A percentile compares a stretch with the other conserved stretches of the same genome.
These are phyloP conservation scores for Anorthoa munda DNA, from an alignment of 2,888 invertebrate genomes.

Conservation along the genomic window DNA sequence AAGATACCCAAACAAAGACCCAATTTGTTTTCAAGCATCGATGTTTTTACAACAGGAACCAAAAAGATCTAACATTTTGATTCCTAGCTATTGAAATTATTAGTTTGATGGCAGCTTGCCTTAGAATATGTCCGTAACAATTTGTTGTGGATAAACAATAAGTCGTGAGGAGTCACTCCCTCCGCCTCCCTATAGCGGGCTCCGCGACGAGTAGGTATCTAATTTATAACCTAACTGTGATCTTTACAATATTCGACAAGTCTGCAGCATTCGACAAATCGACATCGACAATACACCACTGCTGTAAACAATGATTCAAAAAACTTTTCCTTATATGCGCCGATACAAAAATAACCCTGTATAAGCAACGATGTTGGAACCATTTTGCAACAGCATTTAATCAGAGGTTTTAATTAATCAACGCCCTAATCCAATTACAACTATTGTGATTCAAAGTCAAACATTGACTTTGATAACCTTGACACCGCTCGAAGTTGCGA, in stretches of 20 bases:
- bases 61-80: slow-evolving; percentile 50
- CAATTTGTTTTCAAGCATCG: slow-evolving; percentile 4
- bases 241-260: slow-evolving; percentile 72
- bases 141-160: slow-evolving; percentile 88
- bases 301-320: not conserved
- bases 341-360: slow-evolving; percentile 18
- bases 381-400: slow-evolving; percentile 46
- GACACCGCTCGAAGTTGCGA: slow-evolving; percentile 38
- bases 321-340: not conserved
- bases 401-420: slow-evolving; percentile 43
- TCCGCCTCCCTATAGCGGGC: slow-evolving; percentile 82
- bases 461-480: slow-evolving; percentile 38
- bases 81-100: slow-evolving; percentile 65
- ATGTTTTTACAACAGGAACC: slow-evolving; percentile 13
- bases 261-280: slow-evolving; percentile 25
- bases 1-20: not conserved
- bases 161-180: slow-evolving; percentile 87
- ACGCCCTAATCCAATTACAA: slow-evolving; percentile 47
- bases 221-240: slow-evolving; percentile 87
- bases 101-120: slow-evolving; percentile 77
- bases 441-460: slow-evolving; percentile 54
- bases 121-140: slow-evolving; percentile 82
- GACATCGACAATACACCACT: slow-evolving; percentile 1
- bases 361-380: slow-evolving; percentile 20
- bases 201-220: slow-evolving; percentile 77